Conservation (phyloP, 2,113 vertebrate genomes). For the Elanoides forficatus region DNA sequence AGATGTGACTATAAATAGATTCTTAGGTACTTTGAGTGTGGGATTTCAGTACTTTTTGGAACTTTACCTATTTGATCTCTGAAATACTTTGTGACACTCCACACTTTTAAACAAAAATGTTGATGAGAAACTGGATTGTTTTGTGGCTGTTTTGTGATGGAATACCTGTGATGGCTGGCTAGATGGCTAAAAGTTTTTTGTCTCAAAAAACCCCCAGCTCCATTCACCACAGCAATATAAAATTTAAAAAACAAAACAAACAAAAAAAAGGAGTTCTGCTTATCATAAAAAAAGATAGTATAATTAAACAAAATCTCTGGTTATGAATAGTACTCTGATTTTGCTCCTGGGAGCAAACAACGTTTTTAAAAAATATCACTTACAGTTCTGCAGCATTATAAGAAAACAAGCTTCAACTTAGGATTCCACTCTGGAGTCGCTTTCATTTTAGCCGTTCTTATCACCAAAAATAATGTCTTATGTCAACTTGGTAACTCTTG, state of each 20-base stretch:
- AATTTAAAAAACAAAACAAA: neutral
- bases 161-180: neutral
- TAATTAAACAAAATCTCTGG: neutral
- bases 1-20: neutral
- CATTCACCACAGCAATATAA: neutral
- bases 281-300: neutral
- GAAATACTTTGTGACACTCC: neutral
- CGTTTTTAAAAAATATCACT: neutral
- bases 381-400: neutral
- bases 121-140: neutral
- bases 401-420: neutral
- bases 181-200: neutral
- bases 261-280: neutral
- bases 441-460: neutral
- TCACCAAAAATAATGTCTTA: neutral
- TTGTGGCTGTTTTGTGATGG: neutral
- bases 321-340: neutral
- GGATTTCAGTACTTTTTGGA: neutral
- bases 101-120: neutral
- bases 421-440: neutral
- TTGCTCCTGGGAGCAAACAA: neutral
- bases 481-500: neutral
- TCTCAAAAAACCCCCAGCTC: neutral
- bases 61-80: neutral
- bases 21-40: neutral